These are phyloP conservation scores for Carcina quercana DNA, from an alignment of 2,888 invertebrate species.

Conservation along the genomic window DNA sequence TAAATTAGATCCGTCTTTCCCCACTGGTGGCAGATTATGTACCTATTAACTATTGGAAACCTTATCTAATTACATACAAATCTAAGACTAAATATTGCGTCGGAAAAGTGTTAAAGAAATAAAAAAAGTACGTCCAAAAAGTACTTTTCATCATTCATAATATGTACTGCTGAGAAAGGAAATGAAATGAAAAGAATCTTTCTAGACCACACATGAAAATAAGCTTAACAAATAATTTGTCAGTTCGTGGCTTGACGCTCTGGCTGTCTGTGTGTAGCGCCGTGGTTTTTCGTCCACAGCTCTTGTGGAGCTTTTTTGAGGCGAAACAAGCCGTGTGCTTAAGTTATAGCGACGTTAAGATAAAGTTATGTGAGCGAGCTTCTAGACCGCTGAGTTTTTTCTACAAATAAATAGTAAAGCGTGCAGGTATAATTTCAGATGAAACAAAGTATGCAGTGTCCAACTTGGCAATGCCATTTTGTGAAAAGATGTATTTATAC, in stretches of 20 bases:
- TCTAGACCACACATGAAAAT: neutral
- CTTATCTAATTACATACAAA: too few relatives aligned
- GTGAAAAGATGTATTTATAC: too few relatives aligned
- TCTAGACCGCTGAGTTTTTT: conserved; percentile 36
- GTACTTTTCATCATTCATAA: neutral
- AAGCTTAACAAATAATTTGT: neutral
- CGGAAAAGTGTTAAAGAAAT: neutral
- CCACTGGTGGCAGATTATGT: too few relatives aligned
- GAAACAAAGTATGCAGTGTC: neutral
- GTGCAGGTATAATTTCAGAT: conserved; percentile 14
- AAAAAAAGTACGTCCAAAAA: neutral
- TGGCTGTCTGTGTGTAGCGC: neutral
- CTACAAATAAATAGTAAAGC: conserved; percentile 27
- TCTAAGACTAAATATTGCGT: neutral
- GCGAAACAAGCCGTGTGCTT: conserved; percentile 17
- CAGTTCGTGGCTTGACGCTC: neutral
- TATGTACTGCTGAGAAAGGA: neutral
- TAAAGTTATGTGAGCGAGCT: conserved; percentile 26
- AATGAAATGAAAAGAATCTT: neutral
- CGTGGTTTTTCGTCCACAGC: conserved; percentile 3
- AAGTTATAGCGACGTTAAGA: conserved; percentile 27
- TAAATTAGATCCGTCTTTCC: too few relatives aligned
- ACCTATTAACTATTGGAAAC: too few relatives aligned
- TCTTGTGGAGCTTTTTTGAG: conserved; percentile 17
- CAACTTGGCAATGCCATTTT: too few relatives aligned